A percentile compares a stretch with the other conserved stretches of the same genome.
Evolutionary conservation across 2,113 vertebrate genomes (phyloP).

Genomic region (Mastomys natalensis): DNA sequence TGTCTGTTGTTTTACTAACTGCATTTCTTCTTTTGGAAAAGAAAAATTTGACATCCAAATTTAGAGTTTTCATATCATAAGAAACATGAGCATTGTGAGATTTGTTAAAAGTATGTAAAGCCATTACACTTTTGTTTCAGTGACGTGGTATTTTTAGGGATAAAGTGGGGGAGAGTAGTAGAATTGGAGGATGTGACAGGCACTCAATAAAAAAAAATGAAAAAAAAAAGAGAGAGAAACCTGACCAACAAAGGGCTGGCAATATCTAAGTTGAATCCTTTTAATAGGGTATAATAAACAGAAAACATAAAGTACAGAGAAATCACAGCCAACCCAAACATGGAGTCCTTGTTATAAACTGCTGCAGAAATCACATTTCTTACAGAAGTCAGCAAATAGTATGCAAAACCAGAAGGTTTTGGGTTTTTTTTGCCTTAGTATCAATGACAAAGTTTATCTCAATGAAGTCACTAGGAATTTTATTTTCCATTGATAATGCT

Average conservation of each 20-base stretch:
- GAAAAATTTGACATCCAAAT: neutral
- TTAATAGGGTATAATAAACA: neutral
- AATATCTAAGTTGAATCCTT: neutral
- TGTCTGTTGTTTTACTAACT: neutral
- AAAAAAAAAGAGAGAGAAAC: too few species aligned
- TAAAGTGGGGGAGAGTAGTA: neutral
- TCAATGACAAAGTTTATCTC: conserved; percentile 54
- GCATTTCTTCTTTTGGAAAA: conserved; percentile 37
- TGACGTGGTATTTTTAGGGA: neutral
- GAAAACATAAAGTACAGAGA: neutral
- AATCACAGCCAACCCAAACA: neutral
- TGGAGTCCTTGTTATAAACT: neutral
- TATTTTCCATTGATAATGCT: conserved; percentile 75
- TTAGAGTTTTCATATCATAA: conserved; percentile 44
- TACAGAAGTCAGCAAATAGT: neutral
- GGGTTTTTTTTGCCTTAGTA: neutral
- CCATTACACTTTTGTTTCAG: neutral
- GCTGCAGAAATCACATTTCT: conserved; percentile 19
- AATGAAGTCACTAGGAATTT: conserved; percentile 52
- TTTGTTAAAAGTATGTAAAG: conserved; percentile 46
- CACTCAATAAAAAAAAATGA: too few species aligned
- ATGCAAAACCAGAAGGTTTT: neutral
- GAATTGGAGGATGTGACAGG: neutral
- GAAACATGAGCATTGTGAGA: conserved; percentile 41
- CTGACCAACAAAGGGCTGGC: neutral